phyloP scores from a whole-genome alignment of 2,113 vertebrate species.

The Tychaedon coryphoeus region DNA sequence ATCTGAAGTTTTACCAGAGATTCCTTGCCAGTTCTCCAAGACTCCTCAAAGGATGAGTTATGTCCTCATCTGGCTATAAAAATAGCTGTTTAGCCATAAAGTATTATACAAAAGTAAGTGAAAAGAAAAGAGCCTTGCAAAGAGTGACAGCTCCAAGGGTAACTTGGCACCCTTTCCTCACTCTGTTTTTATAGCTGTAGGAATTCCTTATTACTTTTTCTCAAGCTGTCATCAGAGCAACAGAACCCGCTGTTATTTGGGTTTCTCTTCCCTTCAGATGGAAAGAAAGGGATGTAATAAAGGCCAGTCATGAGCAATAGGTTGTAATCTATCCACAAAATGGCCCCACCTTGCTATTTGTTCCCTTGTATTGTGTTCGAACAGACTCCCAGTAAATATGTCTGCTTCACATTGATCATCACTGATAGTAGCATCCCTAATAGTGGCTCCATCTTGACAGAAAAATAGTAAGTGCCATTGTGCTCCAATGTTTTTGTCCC shows the following conservation, averaged over 20 bases:
- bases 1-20: conserved; percentile 31
- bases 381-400: conserved; percentile 32
- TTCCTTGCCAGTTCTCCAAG: neutral
- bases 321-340: conserved; percentile 56
- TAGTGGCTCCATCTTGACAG: conserved; percentile 45
- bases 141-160: conserved; percentile 62
- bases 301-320: conserved; percentile 25
- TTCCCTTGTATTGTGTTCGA: conserved; percentile 38
- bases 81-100: conserved; percentile 47
- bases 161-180: conserved; percentile 47
- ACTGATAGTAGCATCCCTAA: conserved; percentile 38
- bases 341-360: conserved; percentile 31
- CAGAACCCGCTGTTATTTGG: conserved; percentile 49
- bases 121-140: conserved; percentile 48
- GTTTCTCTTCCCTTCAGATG: conserved; percentile 35
- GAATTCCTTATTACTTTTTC: conserved; percentile 63
- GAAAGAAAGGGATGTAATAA: conserved; percentile 45
- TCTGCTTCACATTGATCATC: conserved; percentile 52
- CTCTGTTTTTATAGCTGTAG: conserved; percentile 65
- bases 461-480: conserved; percentile 43
- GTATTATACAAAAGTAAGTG: conserved; percentile 46
- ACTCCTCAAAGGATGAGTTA: conserved; percentile 38
- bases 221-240: conserved; percentile 62
- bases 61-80: conserved; percentile 40
- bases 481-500: conserved; percentile 35